phyloP scores from a whole-genome alignment of 1,140 invertebrate genomes.

The Chrysomallon squamiferum region DNA sequence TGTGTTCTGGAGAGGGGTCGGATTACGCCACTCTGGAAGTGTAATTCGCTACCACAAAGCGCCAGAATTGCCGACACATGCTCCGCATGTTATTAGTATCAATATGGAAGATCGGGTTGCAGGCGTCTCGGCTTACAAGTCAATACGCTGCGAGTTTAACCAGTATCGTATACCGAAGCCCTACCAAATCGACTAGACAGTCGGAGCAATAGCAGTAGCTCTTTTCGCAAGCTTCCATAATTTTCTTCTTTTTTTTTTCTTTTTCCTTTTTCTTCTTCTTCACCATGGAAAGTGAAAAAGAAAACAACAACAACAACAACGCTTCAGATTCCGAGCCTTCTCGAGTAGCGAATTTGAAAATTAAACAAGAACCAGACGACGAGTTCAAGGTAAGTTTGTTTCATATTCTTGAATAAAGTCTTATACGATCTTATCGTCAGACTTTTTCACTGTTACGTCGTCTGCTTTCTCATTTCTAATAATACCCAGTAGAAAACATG shows the following conservation, averaged over 20 bases:
- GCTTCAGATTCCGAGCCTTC: too few species aligned
- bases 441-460: too few species aligned
- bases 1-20: background rate
- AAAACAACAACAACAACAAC: background rate
- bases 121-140: conserved; percentile 26
- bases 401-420: too few species aligned
- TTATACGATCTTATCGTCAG: too few species aligned
- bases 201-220: conserved; percentile 6
- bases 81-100: conserved; percentile 29
- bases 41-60: conserved; percentile 16
- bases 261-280: background rate
- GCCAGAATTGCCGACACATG: conserved; percentile 19
- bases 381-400: conserved; percentile 23
- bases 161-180: conserved; percentile 21
- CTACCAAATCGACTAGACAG: conserved; percentile 13
- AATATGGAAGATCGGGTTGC: conserved; percentile 25
- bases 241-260: too few species aligned
- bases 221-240: background rate
- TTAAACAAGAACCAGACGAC: conserved; percentile 24
- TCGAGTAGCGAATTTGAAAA: conserved; percentile 5
- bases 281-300: background rate
- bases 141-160: conserved; percentile 26
- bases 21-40: conserved; percentile 5
- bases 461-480: too few species aligned
- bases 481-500: too few species aligned